A percentile compares a stretch with the other conserved stretches of the same genome.
These are phyloP conservation scores for Neodiprion fabricii DNA, from an alignment of 1,140 invertebrate species.

Conservation along the genomic window DNA sequence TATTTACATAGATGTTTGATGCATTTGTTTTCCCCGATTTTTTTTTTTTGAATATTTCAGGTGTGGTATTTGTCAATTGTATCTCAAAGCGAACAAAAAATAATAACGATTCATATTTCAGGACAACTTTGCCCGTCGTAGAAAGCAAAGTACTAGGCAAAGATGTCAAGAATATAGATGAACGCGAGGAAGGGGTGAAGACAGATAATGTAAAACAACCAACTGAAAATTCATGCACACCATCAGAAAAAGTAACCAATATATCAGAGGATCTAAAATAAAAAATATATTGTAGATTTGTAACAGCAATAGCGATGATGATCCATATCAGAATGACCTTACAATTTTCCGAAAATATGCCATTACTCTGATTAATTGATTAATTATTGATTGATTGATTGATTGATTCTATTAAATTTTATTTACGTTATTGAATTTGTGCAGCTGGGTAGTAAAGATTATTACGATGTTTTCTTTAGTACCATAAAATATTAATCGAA, in stretches of 20 bases:
- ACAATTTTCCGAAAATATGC: conserved; percentile 35
- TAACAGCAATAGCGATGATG: conserved; percentile 40
- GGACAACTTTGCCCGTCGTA: background rate
- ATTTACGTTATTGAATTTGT: conserved; percentile 31
- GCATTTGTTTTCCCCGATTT: background rate
- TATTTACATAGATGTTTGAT: conserved; percentile 21
- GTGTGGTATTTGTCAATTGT: conserved; percentile 31
- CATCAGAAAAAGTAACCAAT: conserved; percentile 13
- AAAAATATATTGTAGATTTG: conserved; percentile 7
- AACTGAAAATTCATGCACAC: conserved; percentile 1
- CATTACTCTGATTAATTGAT: conserved; percentile 29
- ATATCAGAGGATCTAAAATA: conserved; percentile 18
- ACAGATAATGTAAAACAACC: conserved; percentile 9
- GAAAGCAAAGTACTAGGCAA: conserved; percentile 36
- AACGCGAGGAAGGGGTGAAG: conserved; percentile 23
- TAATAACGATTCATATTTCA: background rate
- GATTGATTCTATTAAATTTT: conserved; percentile 38
- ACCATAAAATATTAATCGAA: background rate
- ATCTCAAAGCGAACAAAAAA: conserved; percentile 19
- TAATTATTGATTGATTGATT: too few relatives aligned
- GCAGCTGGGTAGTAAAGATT: background rate
- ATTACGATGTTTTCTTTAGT: background rate
- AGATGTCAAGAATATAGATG: conserved; percentile 27
- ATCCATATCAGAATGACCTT: conserved; percentile 55
- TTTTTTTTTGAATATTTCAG: conserved; percentile 21